Base-by-base conservation (phyloP, 2,797 vertebrate species). In the Danio kyathit region DNA sequence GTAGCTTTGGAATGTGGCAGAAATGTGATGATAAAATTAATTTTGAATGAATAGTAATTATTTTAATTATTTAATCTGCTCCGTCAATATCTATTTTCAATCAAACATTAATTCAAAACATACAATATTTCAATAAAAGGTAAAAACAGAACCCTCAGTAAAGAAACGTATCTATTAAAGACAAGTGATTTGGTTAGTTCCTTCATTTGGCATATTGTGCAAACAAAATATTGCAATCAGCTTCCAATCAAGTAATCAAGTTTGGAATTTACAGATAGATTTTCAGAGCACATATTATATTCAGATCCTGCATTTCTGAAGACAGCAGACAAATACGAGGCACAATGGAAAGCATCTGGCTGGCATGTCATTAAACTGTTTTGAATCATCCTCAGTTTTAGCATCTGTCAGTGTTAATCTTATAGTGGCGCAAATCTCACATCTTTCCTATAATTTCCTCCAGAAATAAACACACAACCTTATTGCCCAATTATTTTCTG, bases 181-280 rank as follows among this genome's bases (percentile, higher is more conserved):
- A 63, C 48, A 48, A 40, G 38, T 29, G 49, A 29, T 44, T 66
- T 76, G 41, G 40, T 56, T 14, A n/a, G 61, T 38, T 51, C 10
- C 48, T 75, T 40, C 16, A 63, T 75, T 75, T 77, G 17, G 40
- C 57, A 46, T 51, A 66, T 38, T 77, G 43, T 57, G 63, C 17
- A 29, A 46, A 51, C 21, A 67, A 29, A 67, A 57, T 57, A 56
- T 46, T 67, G 63, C 75, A 77, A 77, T 77, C 63, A 67, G 75
- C 41, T 13, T 65, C 41, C 41, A 77, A 67, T 67, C 44, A 61
- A 79, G 12, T 51, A 70, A 70, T 77, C 63, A 57, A 44, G 51
- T 19, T 17, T 38, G 48, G n/a, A 41, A 19, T 51, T 6, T 51
- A 75, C 17, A 63, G 3, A 51, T 59, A 57, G 44, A 73, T 75